A percentile compares a stretch with the other conserved stretches of the same genome.
These are phyloP conservation scores for Laodelphax striatellus DNA, from an alignment of 1,140 invertebrate species.

Conservation along the genomic window DNA sequence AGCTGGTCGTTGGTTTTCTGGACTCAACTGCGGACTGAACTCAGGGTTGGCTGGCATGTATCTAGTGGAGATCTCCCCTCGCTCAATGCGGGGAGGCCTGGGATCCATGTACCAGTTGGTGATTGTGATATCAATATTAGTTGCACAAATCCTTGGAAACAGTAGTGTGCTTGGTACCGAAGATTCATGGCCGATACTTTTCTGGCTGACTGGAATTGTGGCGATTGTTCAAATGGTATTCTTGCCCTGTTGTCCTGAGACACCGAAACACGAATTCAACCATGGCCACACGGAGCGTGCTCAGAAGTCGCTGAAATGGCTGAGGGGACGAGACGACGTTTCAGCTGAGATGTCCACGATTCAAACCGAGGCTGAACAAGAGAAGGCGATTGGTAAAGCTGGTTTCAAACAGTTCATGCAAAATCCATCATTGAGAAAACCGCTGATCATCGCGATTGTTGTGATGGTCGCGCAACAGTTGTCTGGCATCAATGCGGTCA, in stretches of 20 bases:
- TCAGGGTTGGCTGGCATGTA: conserved; percentile 79
- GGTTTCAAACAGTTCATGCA: conserved; percentile 56
- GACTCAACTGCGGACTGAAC: conserved; percentile 76
- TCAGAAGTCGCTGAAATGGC: conserved; percentile 30
- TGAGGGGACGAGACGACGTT: conserved; percentile 38
- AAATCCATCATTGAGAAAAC: conserved; percentile 57
- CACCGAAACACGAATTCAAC: conserved; percentile 73
- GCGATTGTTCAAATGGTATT: conserved; percentile 58
- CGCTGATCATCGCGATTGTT: conserved; percentile 66
- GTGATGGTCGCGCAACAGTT: conserved; percentile 83
- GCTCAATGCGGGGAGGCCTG: conserved; percentile 61
- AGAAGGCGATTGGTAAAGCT: conserved; percentile 57
- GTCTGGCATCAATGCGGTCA: conserved; percentile 79
- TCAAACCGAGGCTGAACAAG: conserved; percentile 62
- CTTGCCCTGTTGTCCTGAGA: conserved; percentile 78
- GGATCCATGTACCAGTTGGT: conserved; percentile 80
- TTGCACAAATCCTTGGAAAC: conserved; percentile 69
- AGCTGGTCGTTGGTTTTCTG: conserved; percentile 66
- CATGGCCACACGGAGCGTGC: conserved; percentile 61
- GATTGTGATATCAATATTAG: conserved; percentile 76
- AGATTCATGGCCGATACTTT: conserved; percentile 48
- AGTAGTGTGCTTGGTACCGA: conserved; percentile 53
- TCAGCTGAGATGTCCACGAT: conserved; percentile 81
- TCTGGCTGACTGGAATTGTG: conserved; percentile 62
- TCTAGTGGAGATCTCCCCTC: conserved; percentile 73